Base-by-base conservation (phyloP, 2,797 vertebrate species). In the Smutsia gigantea region DNA sequence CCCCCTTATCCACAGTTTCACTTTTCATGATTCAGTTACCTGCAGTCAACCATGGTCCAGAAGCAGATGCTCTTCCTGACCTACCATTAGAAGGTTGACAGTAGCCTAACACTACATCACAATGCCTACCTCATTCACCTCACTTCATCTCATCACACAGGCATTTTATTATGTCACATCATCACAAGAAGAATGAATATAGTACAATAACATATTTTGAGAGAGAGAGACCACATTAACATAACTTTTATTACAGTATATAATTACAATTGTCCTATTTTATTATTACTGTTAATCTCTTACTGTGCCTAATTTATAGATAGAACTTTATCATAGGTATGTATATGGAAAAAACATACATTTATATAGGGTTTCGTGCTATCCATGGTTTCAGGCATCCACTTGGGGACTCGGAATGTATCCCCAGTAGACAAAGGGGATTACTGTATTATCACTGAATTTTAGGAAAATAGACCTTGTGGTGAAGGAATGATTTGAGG, bases 401-500 rank as follows among this genome's bases (percentile, higher is more conserved):
- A 46, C 46, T 46, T 2, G 46, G 46, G 46, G 46, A 11, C 46
- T 46, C 46, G 2, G 46, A 46, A 46, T 46, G 46, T 46, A 46
- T 46, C 46, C 46, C 46, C 46, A 46, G 10, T 46, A 11, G 46
- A 46, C 11, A 46, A 46, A 46, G 46, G 46, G 46, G 46, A 46
- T 46, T 46, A 46, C 46, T 46, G 46, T 46, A 71, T 27, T 85
- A 75, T 93, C 82, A 72, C 17, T 87, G 55, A 57, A 2, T 94
- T 93, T 92, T 86, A 75, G 37, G n/a, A 63, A 96, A 84, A 85
- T 49, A 68, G 93, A 72, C 68, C 11, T 55, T 18, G 21, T 78
- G 13, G 8, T 18, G 2, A 46, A 85, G 31, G 71, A 29, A 42
- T 91, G 15, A 53, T 49, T 77, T 95, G 21, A 71, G 19, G 25